A percentile compares a stretch with the other conserved stretches of the same genome.
Conservation (phyloP, 2,888 invertebrate species). For the Eucriotettix oculatus region DNA sequence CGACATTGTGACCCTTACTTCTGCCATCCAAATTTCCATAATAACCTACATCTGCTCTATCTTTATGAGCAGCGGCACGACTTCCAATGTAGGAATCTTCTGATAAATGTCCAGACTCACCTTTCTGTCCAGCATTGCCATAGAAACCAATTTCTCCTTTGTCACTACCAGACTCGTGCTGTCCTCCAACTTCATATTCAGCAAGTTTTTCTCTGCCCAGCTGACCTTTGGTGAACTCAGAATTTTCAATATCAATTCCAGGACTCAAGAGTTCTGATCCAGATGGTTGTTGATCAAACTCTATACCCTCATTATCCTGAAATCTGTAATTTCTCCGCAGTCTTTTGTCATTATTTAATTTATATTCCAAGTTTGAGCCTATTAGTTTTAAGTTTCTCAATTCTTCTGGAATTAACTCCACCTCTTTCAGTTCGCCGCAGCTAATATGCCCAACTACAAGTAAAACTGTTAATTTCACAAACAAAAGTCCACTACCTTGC, state of each 20-base stretch:
- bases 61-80: slow-evolving; percentile 1
- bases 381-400: neutral
- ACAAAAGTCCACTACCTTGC: too few relatives aligned
- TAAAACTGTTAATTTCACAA: neutral
- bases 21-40: slow-evolving; percentile 5
- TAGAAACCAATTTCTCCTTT: slow-evolving; percentile 11
- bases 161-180: slow-evolving; percentile 2
- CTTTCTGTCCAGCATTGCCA: slow-evolving; percentile 6
- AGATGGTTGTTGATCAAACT: slow-evolving; percentile 1
- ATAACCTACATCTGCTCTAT: slow-evolving; percentile 4
- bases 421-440: neutral
- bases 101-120: neutral
- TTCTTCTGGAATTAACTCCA: slow-evolving; percentile 6
- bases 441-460: neutral
- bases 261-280: slow-evolving; percentile 4
- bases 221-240: neutral
- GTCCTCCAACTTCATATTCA: neutral
- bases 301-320: neutral
- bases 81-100: slow-evolving; percentile 6
- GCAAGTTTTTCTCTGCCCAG: slow-evolving; percentile 1
- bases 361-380: neutral
- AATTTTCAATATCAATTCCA: neutral
- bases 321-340: neutral
- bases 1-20: slow-evolving; percentile 9
- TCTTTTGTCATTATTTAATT: neutral